phyloP scores from a whole-genome alignment of 2,888 invertebrate species.

The Conchocele bisecta region DNA sequence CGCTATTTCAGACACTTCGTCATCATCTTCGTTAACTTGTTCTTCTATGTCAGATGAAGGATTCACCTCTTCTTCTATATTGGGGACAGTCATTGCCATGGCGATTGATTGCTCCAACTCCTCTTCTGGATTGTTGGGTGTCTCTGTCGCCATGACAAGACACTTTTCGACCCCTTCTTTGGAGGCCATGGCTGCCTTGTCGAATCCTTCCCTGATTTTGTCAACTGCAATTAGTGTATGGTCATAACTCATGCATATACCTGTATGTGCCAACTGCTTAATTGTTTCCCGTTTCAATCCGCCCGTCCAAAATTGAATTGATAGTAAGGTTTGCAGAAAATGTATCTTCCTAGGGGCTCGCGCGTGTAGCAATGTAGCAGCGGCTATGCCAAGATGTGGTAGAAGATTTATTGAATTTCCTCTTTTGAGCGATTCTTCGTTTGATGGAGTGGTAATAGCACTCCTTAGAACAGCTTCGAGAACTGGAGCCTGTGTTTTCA shows the following conservation, averaged over 20 bases:
- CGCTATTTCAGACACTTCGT: neutral
- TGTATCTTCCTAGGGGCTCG: slow-evolving; percentile 16
- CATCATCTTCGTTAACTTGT: slow-evolving; percentile 10
- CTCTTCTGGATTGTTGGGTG: neutral
- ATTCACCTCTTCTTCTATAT: slow-evolving; percentile 8
- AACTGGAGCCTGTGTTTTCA: slow-evolving; percentile 18
- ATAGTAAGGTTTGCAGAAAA: slow-evolving; percentile 35
- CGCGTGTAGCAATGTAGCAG: slow-evolving; percentile 20
- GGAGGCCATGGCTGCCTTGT: slow-evolving; percentile 2
- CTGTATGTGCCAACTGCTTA: slow-evolving; percentile 26
- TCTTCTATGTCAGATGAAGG: neutral
- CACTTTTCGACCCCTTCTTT: slow-evolving; percentile 8
- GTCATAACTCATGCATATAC: slow-evolving; percentile 31
- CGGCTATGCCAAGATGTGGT: slow-evolving; percentile 26
- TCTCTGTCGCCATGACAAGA: neutral
- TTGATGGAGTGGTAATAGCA: slow-evolving; percentile 10
- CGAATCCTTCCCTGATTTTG: slow-evolving; percentile 14
- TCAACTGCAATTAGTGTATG: slow-evolving; percentile 32
- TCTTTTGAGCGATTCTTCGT: slow-evolving; percentile 12
- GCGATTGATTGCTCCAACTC: neutral
- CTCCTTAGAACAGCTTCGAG: slow-evolving; percentile 15
- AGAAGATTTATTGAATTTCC: slow-evolving; percentile 16
- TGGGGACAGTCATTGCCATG: neutral
- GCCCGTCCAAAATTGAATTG: slow-evolving; percentile 46
- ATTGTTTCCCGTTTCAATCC: slow-evolving; percentile 37